Percentiles rank a stretch among this genome's conserved stretches.
Conservation (phyloP, 2,888 invertebrate genomes). For the Drosophila tripunctata region DNA sequence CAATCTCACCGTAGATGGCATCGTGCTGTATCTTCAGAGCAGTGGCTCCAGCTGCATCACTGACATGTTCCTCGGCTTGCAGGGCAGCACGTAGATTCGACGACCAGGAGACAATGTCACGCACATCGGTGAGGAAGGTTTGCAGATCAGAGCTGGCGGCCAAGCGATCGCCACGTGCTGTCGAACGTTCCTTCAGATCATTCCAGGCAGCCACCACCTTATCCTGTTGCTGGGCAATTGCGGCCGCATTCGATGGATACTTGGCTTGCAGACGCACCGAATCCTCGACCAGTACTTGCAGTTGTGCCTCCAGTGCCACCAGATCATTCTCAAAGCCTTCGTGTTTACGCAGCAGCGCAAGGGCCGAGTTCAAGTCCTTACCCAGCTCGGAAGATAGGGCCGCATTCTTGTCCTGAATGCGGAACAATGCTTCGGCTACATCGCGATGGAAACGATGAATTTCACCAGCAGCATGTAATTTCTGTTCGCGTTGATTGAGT, state of each 20-base stretch:
- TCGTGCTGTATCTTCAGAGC: conserved; percentile 93
- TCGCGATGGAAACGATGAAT: conserved; percentile 99
- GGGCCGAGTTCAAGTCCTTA: conserved; percentile 93
- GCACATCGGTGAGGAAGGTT: conserved; percentile 92
- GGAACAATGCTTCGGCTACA: conserved; percentile 94
- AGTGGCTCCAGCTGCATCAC: conserved; percentile 93
- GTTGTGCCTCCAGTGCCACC: conserved; percentile 95
- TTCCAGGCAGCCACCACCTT: conserved; percentile 95
- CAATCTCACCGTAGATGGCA: conserved; percentile 92
- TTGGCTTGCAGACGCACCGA: conserved; percentile 93
- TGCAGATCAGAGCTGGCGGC: conserved; percentile 95
- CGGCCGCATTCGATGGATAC: conserved; percentile 96
- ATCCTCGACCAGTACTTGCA: conserved; percentile 96
- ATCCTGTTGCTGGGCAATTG: conserved; percentile 94
- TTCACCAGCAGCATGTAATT: conserved; percentile 96
- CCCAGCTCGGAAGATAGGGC: conserved; percentile 92
- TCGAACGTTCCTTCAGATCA: conserved; percentile 92
- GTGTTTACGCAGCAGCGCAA: conserved; percentile 92
- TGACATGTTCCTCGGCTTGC: conserved; percentile 91
- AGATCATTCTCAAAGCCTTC: conserved; percentile 97
- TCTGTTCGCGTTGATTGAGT: conserved; percentile 93
- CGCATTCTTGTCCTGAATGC: conserved; percentile 95
- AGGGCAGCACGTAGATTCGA: conserved; percentile 90
- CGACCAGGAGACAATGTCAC: conserved; percentile 96
- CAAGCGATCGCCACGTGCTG: conserved; percentile 91